Percentiles rank a stretch among this genome's conserved stretches.
Conservation (phyloP, 2,888 invertebrate species). For the Sympetrum striolatum region DNA sequence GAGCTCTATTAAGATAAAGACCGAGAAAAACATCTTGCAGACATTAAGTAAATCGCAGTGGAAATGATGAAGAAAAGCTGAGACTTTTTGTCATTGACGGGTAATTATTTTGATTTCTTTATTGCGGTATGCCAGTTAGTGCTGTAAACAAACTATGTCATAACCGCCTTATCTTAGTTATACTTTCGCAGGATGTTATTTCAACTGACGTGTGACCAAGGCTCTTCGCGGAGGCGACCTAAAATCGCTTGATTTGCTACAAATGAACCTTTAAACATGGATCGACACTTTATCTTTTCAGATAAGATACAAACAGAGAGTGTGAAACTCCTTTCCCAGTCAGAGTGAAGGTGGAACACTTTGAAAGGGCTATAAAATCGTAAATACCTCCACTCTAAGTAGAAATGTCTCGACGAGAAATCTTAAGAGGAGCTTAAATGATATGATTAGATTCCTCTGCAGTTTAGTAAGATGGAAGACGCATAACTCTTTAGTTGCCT, state of each 20-base stretch:
- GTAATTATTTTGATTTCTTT: too few species aligned
- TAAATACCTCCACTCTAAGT: not conserved
- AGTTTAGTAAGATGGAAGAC: not conserved
- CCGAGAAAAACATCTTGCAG: too few species aligned
- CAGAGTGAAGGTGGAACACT: not conserved
- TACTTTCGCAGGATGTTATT: too few species aligned
- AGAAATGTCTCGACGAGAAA: not conserved
- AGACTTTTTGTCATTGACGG: too few species aligned
- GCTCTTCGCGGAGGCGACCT: not conserved
- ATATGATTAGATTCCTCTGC: not conserved
- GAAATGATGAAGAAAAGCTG: too few species aligned
- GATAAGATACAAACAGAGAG: not conserved
- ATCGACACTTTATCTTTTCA: not conserved
- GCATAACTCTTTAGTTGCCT: not conserved
- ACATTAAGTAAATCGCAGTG: too few species aligned
- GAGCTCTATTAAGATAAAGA: too few species aligned
- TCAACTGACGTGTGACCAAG: too few species aligned
- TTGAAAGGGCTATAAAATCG: not conserved
- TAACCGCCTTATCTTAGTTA: too few species aligned
- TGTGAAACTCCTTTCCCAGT: not conserved
- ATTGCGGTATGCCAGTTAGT: too few species aligned
- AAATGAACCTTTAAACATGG: not conserved
- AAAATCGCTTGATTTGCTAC: not conserved
- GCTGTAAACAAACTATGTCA: too few species aligned
- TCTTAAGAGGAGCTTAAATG: not conserved